A percentile compares a stretch with the other conserved stretches of the same genome.
phyloP scores from a whole-genome alignment of 2,888 invertebrate species.

The Pyrgus malvae region DNA sequence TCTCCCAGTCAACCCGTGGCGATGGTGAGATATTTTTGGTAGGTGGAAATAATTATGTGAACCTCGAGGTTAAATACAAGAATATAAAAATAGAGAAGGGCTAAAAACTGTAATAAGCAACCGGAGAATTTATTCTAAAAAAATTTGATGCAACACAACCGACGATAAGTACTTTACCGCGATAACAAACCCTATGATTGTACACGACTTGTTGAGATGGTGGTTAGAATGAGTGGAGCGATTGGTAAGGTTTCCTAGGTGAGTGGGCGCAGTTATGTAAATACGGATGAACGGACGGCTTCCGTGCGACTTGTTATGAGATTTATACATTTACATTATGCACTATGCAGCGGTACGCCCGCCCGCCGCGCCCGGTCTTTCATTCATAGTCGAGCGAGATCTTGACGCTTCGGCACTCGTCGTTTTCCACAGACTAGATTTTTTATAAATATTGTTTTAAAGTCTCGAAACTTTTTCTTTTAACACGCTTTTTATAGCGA shows the following conservation, averaged over 20 bases:
- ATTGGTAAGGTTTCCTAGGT: constrained; percentile 30
- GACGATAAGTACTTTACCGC: constrained; percentile 1
- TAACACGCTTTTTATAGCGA: too few relatives aligned
- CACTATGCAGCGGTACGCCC: constrained; percentile 11
- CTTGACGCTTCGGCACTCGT: background rate
- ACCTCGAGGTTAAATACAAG: too few relatives aligned
- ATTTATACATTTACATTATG: constrained; percentile 7
- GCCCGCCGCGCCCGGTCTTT: too few relatives aligned
- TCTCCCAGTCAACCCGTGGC: too few relatives aligned
- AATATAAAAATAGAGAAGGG: too few relatives aligned
- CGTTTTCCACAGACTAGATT: background rate
- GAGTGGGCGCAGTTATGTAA: constrained; percentile 33
- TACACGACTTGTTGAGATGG: constrained; percentile 13
- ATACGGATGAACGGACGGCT: constrained; percentile 35
- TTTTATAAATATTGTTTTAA: too few relatives aligned
- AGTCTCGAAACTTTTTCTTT: too few relatives aligned
- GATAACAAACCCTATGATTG: constrained; percentile 2
- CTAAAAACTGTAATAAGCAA: too few relatives aligned
- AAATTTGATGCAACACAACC: too few relatives aligned
- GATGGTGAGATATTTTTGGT: too few relatives aligned
- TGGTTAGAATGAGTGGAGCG: constrained; percentile 3
- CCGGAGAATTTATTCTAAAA: too few relatives aligned
- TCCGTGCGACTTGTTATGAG: constrained; percentile 27
- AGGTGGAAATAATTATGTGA: too few relatives aligned
- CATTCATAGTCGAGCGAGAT: constrained; percentile 10